Percentiles rank a stretch among this genome's conserved stretches.
phyloP scores from a whole-genome alignment of 23 tunicate genomes.

The Diplosoma virens region DNA sequence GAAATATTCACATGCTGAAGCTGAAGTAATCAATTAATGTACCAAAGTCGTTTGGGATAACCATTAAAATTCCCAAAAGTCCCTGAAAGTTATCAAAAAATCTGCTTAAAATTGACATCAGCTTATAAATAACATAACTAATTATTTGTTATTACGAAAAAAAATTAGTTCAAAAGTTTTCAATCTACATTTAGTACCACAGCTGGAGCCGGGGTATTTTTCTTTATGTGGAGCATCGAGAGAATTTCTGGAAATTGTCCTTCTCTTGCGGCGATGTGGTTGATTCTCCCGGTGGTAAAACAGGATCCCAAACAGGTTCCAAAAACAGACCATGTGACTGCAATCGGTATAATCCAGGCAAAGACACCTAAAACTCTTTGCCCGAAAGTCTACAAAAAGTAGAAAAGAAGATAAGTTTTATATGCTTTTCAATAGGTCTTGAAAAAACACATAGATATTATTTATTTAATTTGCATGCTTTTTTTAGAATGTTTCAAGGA shows the following conservation, averaged over 20 bases:
- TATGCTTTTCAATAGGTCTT: too few species aligned
- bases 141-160: too few species aligned
- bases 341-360: slow-evolving; percentile 50
- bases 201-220: slow-evolving; percentile 68
- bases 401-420: too few species aligned
- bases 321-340: slow-evolving; percentile 60
- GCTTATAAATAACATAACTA: too few species aligned
- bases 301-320: slow-evolving; percentile 75
- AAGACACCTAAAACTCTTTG: slow-evolving; percentile 37
- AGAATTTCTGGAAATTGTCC: slow-evolving; percentile 50
- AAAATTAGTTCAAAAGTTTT: too few species aligned
- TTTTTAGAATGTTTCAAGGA: too few species aligned
- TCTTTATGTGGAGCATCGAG: slow-evolving; percentile 55
- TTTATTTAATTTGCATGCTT: too few species aligned
- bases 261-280: slow-evolving; percentile 62
- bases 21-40: slow-evolving; percentile 59
- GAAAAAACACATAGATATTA: too few species aligned
- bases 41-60: slow-evolving; percentile 69
- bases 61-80: slow-evolving; percentile 52
- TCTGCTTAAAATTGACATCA: background rate
- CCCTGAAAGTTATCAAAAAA: slow-evolving; percentile 25
- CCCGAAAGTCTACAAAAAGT: slow-evolving; percentile 34
- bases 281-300: slow-evolving; percentile 67
- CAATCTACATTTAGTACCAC: slow-evolving; percentile 56
- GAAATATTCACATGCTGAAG: slow-evolving; percentile 68